Base-by-base conservation (phyloP, 35 echinoderm and acorn worm genomes). In the Ptychodera flava region DNA sequence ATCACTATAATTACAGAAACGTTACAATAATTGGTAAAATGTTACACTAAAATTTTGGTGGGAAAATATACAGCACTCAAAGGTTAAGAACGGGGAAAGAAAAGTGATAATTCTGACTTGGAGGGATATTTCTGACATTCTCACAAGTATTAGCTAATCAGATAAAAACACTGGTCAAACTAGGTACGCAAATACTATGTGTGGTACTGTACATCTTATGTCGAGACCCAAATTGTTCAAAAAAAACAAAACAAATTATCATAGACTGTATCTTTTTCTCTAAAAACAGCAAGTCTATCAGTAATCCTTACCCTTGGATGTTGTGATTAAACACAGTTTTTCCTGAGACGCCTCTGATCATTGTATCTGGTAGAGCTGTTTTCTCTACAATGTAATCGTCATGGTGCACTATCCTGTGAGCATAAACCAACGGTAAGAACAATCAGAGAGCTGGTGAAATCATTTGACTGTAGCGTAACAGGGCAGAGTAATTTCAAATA, bases 311-410 rank as follows among this genome's bases (percentile, higher is more conserved):
- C 96, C 79, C 93, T 90, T 80, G 90, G 87, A 1, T 90, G 83
- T 81, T 99, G 85, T 99, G 92, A 37, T 94, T 92, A 35, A 99
- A 93, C 15, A 90, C 93, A 33, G 92, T 88, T 82, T 99, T 87
- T 33, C 96, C 96, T 76, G 90, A 86, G 0, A 99, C 96, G 15
- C 85, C 87, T 83, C 82, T 87, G 34, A 99, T 94, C 1, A 99
- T 83, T 32, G 94, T 88, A 83, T 99, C 96, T 15, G 96, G 96
- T 33, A 99, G 52, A 32, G 53, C 90, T 76, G 96, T 99, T 78
- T 93, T 84, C 80, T 99, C 96, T 15, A 99, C 96, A 35, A 99
- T 86, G 82, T 80, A 89, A 32, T 99, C 96, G 86, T 94, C 87
- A 35, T 88, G 16, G 86, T 99, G 45, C 22, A 64, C 22, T 22